Evolutionary conservation across 2,113 vertebrate species (phyloP), one percentile per base, ranked within the genome.

Genomic region (Larimichthys crocea): DNA sequence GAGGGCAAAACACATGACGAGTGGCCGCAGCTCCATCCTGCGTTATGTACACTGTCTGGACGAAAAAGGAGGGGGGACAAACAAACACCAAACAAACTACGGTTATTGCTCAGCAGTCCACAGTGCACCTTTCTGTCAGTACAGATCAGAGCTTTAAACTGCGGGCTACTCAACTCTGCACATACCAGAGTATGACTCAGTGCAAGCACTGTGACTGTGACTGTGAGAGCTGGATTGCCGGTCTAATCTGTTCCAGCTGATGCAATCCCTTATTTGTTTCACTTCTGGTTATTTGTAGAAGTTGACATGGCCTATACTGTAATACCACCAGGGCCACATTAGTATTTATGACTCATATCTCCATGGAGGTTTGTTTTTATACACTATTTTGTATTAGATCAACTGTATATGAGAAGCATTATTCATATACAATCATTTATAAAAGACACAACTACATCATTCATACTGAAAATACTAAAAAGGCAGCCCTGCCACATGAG

Each of bases 1-100:
- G 61, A 98, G 93, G 0, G 89, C 94, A 60, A 99, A 92, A 77
- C 95, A 97, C 83, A 97, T 89, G 20, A 98, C 90, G 62, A 98
- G 85, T 24, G 93, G 95, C 20, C 94, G 91, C 78, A 96, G 71
- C 65, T 94, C 95, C 97, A 98, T 97, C 85, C 48, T 92, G 68
- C 3, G 7, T 50, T 55, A 24, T 5, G 60, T 80, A 71, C 42
- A 44, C 61, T 19, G 60, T 50, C 69, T 70, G n/a, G 40, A 50
- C 3, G 5, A 70, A n/a, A 29, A 1, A 5, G 31, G 5, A 5
- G 17, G 9, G 8, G 7, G 35, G 35, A 31, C 55, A 44, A 60
- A 40, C 2, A 40, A 2, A 60, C 3, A 44, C 6, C 3, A 69
- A 53, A 29, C 2, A 52, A 20, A 4, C 26, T 48, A 8, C n/a